Percentiles rank a stretch among this genome's conserved stretches.
Evolutionary conservation across 2,888 invertebrate species (phyloP).

Genomic region (Rhagonycha lutea): DNA sequence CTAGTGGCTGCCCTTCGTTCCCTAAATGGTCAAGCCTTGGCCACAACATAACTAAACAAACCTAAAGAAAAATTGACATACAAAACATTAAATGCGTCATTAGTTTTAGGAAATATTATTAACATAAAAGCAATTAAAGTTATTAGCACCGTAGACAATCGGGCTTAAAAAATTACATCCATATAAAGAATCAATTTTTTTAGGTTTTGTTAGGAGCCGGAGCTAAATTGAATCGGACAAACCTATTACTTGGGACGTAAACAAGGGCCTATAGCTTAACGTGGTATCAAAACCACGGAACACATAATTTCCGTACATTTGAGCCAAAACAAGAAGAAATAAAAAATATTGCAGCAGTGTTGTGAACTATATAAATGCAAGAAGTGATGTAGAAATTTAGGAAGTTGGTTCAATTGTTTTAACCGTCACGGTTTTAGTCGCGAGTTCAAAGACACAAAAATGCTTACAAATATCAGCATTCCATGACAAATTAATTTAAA

Average conservation of each 20-base stretch:
- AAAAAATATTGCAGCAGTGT: not conserved
- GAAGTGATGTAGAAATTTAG: not conserved
- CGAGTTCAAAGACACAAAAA: not conserved
- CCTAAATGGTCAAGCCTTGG: constrained; percentile 34
- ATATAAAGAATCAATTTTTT: not conserved
- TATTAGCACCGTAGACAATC: not conserved
- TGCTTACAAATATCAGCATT: not conserved
- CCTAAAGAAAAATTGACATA: constrained; percentile 4
- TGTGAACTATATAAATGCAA: not conserved
- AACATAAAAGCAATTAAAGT: not conserved
- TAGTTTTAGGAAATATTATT: not conserved
- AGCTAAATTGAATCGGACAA: not conserved
- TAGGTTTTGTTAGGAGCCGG: not conserved
- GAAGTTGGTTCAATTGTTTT: not conserved
- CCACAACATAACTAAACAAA: constrained; percentile 13
- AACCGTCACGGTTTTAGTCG: not conserved
- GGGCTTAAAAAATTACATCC: not conserved
- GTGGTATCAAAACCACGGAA: too few species aligned
- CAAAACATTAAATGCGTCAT: constrained; percentile 1
- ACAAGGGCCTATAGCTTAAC: too few species aligned
- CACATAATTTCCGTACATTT: too few species aligned
- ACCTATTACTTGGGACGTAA: too few species aligned
- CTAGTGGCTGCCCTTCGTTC: constrained; percentile 32
- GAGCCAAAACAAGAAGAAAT: too few species aligned
- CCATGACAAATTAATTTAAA: not conserved